A percentile compares a stretch with the other conserved stretches of the same genome.
Evolutionary conservation across 2,797 vertebrate genomes (phyloP).

Genomic region (Masticophis lateralis): DNA sequence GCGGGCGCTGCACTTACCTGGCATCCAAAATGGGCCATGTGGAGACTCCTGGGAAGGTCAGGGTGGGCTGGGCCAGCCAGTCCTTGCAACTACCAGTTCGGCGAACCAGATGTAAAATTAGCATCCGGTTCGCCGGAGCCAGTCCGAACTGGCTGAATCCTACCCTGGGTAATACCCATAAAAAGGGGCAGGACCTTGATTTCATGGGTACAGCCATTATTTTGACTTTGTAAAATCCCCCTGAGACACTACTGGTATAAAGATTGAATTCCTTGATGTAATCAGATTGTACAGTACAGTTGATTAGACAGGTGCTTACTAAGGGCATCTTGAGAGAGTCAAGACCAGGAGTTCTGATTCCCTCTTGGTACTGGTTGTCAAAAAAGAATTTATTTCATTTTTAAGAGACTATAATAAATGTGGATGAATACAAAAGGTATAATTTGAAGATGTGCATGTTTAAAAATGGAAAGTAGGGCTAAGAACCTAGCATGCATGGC

Average conservation of each 20-base stretch:
- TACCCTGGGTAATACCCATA: neutral
- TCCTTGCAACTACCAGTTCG: too few species aligned
- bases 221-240: neutral
- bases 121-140: too few species aligned
- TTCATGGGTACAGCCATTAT: neutral
- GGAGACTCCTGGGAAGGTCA: too few species aligned
- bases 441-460: neutral
- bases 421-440: neutral
- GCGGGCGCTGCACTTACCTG: too few species aligned
- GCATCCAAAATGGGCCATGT: too few species aligned
- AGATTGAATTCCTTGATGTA: neutral
- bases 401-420: neutral
- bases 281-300: neutral
- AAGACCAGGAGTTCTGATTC: neutral
- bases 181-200: neutral
- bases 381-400: neutral
- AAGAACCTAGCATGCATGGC: neutral
- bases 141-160: too few species aligned
- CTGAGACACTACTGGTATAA: neutral
- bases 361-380: neutral
- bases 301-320: neutral
- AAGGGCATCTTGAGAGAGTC: neutral
- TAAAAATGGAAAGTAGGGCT: neutral
- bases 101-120: too few species aligned
- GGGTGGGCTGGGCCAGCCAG: too few species aligned